These are phyloP conservation scores for Xestobium rufovillosum DNA, from an alignment of 2,888 invertebrate species.

Conservation along the genomic window DNA sequence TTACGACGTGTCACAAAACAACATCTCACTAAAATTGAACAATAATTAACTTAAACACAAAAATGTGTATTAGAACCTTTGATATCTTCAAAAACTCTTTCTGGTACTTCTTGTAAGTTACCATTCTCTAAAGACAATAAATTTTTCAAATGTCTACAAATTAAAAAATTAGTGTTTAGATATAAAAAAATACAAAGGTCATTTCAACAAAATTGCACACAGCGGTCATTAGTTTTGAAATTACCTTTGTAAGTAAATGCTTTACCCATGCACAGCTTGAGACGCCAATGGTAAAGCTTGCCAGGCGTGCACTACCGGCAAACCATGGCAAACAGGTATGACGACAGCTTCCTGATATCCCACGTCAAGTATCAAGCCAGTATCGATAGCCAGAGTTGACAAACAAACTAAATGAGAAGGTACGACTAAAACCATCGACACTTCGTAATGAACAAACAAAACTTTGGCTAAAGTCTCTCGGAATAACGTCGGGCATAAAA, in stretches of 20 bases:
- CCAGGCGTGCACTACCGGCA: slow-evolving; percentile 77
- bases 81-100: slow-evolving; percentile 65
- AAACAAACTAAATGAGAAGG: slow-evolving; percentile 80
- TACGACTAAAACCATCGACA: slow-evolving; percentile 53
- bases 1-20: slow-evolving; percentile 79
- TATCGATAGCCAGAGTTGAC: slow-evolving; percentile 72
- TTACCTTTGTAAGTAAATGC: slow-evolving; percentile 26
- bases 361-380: slow-evolving; percentile 78
- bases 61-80: slow-evolving; percentile 45
- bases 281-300: slow-evolving; percentile 75
- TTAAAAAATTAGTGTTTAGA: slow-evolving; percentile 9
- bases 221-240: neutral
- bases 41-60: no score
- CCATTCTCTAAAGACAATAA: slow-evolving; percentile 45
- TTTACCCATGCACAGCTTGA: slow-evolving; percentile 60
- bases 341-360: slow-evolving; percentile 79
- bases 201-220: no score
- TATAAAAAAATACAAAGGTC: slow-evolving; percentile 1
- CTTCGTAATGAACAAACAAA: slow-evolving; percentile 88
- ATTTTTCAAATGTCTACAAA: slow-evolving; percentile 35
- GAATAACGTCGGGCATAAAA: slow-evolving; percentile 73
- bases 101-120: slow-evolving; percentile 45
- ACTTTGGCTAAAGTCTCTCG: slow-evolving; percentile 78
- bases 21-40: slow-evolving; percentile 55
- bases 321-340: slow-evolving; percentile 79